Evolutionary conservation across 30 jellyfish, hydroid and myxozoan genomes (phyloP), one percentile per base, ranked within the genome.

Genomic region (Chironex yamaguchii): DNA sequence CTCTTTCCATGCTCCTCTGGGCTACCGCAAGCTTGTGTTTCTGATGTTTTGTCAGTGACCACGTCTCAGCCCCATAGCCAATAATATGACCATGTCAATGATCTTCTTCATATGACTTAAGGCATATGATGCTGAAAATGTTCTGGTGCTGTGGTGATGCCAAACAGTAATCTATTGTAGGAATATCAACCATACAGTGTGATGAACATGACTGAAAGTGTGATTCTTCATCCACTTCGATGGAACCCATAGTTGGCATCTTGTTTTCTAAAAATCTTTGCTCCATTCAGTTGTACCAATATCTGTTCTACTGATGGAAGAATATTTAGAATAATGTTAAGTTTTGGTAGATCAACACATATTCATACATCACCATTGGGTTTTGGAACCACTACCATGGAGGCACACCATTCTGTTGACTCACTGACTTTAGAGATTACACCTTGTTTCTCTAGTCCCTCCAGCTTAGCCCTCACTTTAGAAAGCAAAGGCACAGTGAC

Each of bases 161-260:
- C n/a, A n/a, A n/a, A n/a, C n/a, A n/a, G n/a, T n/a, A n/a, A n/a
- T n/a, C n/a, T n/a, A n/a, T n/a, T n/a, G n/a, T n/a, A n/a, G n/a
- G n/a, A n/a, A n/a, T n/a, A n/a, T n/a, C n/a, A n/a, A n/a, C n/a
- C n/a, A n/a, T n/a, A n/a, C n/a, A n/a, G n/a, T n/a, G n/a, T n/a
- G n/a, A n/a, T n/a, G n/a, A n/a, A n/a, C n/a, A n/a, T n/a, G n/a
- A n/a, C n/a, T n/a, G n/a, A n/a, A n/a, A n/a, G n/a, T n/a, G n/a
- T n/a, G n/a, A n/a, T n/a, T n/a, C n/a, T n/a, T n/a, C n/a, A 6
- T 24, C 14, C 42, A 33, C 51, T 35, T 26, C 62, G 90, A 81
- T 33, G 29, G 66, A 78, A 53, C 62, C 81, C 90, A 34, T 69
- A 30, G 67, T 36, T 76, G 1, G 88, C 88, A 81, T 63, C 86